Evolutionary conservation across 2,113 vertebrate genomes (phyloP).

Genomic region (Azemiops feae): DNA sequence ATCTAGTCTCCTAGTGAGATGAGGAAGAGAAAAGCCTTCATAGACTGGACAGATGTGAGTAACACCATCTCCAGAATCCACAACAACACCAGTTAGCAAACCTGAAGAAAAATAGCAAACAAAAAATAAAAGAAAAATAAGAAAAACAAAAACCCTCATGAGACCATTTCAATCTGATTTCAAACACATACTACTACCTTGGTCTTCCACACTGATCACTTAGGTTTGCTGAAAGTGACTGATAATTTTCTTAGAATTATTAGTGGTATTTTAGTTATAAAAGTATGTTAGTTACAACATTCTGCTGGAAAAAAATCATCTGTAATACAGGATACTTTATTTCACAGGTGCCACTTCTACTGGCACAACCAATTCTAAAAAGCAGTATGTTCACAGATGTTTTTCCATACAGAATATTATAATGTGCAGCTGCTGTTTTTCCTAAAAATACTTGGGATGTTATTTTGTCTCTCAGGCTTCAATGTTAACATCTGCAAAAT

Average conservation of each 20-base stretch:
- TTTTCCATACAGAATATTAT: neutral
- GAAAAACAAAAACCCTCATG: neutral
- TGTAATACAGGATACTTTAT: neutral
- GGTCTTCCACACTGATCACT: neutral
- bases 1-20: constrained; percentile 92
- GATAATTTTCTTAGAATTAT: neutral
- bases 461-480: neutral
- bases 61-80: constrained; percentile 96
- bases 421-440: neutral
- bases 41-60: constrained; percentile 99
- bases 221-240: neutral
- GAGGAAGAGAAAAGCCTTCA: constrained; percentile 96
- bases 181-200: neutral
- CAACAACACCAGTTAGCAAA: constrained; percentile 93
- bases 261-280: neutral
- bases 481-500: neutral
- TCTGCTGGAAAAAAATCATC: neutral
- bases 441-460: neutral
- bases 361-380: neutral
- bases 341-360: neutral
- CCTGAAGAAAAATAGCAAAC: constrained; percentile 66
- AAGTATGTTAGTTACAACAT: neutral
- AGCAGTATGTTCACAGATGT: neutral
- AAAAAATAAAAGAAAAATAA: neutral
- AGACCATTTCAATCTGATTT: neutral